Percentiles rank a stretch among this genome's conserved stretches.
Evolutionary conservation across 2,797 vertebrate species (phyloP).

Genomic region (Ptychobarbus kaznakovi): DNA sequence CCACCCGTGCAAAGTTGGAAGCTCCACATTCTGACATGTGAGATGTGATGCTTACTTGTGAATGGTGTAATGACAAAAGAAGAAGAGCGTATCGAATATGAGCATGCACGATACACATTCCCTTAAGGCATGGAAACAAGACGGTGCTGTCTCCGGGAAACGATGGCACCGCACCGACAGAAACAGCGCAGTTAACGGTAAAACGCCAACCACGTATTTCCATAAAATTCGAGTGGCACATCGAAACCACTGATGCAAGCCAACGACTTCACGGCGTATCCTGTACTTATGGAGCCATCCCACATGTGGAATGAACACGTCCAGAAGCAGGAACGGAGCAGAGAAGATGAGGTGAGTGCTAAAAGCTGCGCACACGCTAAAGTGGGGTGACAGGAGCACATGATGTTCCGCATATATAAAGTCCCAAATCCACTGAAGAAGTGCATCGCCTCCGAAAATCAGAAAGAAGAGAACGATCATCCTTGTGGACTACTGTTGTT

Average conservation of each 20-base stretch:
- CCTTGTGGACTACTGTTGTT: neutral
- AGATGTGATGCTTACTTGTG: slow-evolving; percentile 72
- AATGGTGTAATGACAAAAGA: slow-evolving; percentile 70
- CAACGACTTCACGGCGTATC: slow-evolving; percentile 58
- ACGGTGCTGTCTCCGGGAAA: slow-evolving; percentile 68
- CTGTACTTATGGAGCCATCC: slow-evolving; percentile 65
- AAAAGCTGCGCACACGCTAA: slow-evolving; percentile 69
- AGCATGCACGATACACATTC: slow-evolving; percentile 71
- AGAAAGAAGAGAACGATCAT: slow-evolving; percentile 8
- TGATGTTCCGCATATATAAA: slow-evolving; percentile 46
- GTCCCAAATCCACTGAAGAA: slow-evolving; percentile 66
- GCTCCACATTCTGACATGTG: neutral
- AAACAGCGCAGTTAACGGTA: slow-evolving; percentile 68
- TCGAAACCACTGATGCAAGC: slow-evolving; percentile 59
- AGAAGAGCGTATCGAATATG: slow-evolving; percentile 78
- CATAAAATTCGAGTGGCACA: slow-evolving; percentile 68
- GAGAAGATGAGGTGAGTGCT: slow-evolving; percentile 70
- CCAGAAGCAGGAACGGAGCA: slow-evolving; percentile 73
- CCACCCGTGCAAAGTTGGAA: neutral
- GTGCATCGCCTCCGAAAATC: neutral
- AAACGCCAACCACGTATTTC: slow-evolving; percentile 65
- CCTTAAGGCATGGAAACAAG: slow-evolving; percentile 63
- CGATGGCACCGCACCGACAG: slow-evolving; percentile 48
- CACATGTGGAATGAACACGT: slow-evolving; percentile 63
- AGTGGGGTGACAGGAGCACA: slow-evolving; percentile 61